Evolutionary conservation across 1,140 invertebrate species (phyloP).

Genomic region (Leptopilina clavipes): DNA sequence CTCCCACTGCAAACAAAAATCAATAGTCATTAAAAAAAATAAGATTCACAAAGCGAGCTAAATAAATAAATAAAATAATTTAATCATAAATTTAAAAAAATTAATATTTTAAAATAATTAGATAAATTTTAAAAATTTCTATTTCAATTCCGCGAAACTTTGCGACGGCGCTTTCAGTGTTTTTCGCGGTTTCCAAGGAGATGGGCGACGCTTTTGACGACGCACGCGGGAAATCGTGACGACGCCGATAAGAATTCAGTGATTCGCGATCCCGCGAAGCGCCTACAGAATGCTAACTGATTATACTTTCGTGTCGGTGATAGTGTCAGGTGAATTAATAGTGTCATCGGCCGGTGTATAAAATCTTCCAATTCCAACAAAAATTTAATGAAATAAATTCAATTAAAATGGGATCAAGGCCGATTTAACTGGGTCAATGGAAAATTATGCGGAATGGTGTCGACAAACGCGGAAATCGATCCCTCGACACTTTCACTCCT

Average conservation of each 20-base stretch:
- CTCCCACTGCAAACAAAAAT: too few relatives aligned
- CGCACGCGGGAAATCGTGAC: constrained; percentile 56
- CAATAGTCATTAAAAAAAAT: too few relatives aligned
- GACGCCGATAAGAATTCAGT: constrained; percentile 38
- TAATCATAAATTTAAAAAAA: too few relatives aligned
- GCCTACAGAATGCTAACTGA: constrained; percentile 1
- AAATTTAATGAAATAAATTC: not conserved
- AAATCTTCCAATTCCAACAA: not conserved
- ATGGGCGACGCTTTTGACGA: constrained; percentile 43
- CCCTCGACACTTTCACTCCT: constrained; percentile 28
- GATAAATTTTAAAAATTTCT: too few relatives aligned
- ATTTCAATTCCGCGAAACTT: not conserved
- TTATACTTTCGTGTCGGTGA: not conserved
- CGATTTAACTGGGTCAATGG: constrained; percentile 5
- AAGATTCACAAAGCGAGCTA: too few relatives aligned
- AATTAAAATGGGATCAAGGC: not conserved
- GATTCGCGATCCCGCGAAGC: not conserved
- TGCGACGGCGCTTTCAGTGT: constrained; percentile 35
- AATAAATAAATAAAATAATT: too few relatives aligned
- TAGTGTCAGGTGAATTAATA: not conserved
- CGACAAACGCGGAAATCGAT: constrained; percentile 24
- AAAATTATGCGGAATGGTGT: constrained; percentile 28
- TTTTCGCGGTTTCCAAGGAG: constrained; percentile 47
- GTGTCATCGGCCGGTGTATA: not conserved
- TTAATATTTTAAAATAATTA: too few relatives aligned